Conservation (phyloP, 2,888 invertebrate genomes). For the Trisateles emortualis region DNA sequence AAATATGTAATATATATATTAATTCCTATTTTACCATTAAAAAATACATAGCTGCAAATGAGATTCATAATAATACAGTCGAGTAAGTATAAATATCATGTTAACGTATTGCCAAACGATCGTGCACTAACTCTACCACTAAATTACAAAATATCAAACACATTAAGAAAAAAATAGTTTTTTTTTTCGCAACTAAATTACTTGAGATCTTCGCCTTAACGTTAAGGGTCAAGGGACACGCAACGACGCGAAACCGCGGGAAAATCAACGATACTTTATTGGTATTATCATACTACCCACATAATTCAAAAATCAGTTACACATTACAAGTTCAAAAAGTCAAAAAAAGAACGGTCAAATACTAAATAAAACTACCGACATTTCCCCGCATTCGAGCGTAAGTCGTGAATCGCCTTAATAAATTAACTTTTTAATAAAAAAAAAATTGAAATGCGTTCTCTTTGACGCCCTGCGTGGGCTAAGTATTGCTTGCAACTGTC, state of each 20-base stretch:
- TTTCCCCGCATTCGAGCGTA: slow-evolving; percentile 32
- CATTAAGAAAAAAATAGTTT: slow-evolving; percentile 53
- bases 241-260: slow-evolving; percentile 38
- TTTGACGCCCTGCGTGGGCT: slow-evolving; percentile 72
- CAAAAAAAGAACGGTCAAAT: slow-evolving; percentile 3
- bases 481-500: slow-evolving; percentile 67
- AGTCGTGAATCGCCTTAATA: slow-evolving; percentile 49
- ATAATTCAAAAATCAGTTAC: slow-evolving; percentile 20
- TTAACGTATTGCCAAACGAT: slow-evolving; percentile 71
- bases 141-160: slow-evolving; percentile 67
- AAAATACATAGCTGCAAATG: slow-evolving; percentile 67
- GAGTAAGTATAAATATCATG: slow-evolving; percentile 52
- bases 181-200: slow-evolving; percentile 74
- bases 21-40: slow-evolving; percentile 45
- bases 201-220: slow-evolving; percentile 83
- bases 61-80: slow-evolving; percentile 66
- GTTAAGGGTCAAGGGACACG: slow-evolving; percentile 54
- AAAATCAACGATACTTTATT: slow-evolving; percentile 30
- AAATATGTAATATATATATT: slow-evolving; percentile 40
- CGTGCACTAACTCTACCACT: slow-evolving; percentile 78
- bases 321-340: slow-evolving; percentile 25
- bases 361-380: slow-evolving; percentile 34
- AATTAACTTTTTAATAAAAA: slow-evolving; percentile 51
- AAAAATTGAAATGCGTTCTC: slow-evolving; percentile 79
- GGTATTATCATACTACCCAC: slow-evolving; percentile 25